Evolutionary conservation across 2,113 vertebrate species (phyloP).

Genomic region (Carassius carassius): DNA sequence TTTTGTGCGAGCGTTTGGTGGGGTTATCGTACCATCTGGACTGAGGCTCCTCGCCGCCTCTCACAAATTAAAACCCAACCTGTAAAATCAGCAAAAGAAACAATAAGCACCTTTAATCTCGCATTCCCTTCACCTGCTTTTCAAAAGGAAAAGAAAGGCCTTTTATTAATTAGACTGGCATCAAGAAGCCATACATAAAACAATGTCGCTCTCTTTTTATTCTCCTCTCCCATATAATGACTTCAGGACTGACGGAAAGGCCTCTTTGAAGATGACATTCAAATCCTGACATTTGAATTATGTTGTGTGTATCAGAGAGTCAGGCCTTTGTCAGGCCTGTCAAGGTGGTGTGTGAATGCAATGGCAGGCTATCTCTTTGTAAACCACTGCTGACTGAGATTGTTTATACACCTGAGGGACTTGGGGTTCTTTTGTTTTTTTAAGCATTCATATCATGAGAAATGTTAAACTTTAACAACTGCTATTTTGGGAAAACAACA

Average conservation of each 20-base stretch:
- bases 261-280: slow-evolving; percentile 99
- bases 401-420: slow-evolving; percentile 34
- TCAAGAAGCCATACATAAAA: slow-evolving; percentile 96
- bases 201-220: slow-evolving; percentile 87
- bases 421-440: slow-evolving; percentile 28
- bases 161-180: slow-evolving; percentile 99
- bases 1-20: slow-evolving; percentile 87
- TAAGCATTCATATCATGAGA: slow-evolving; percentile 23
- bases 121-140: slow-evolving; percentile 87
- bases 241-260: slow-evolving; percentile 91
- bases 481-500: slow-evolving; percentile 1
- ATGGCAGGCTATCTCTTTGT: slow-evolving; percentile 37
- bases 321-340: slow-evolving; percentile 77
- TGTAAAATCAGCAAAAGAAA: slow-evolving; percentile 96
- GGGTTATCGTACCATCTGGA: slow-evolving; percentile 95
- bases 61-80: slow-evolving; percentile 99
- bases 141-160: slow-evolving; percentile 84
- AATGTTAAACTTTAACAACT: neutral
- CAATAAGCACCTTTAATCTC: slow-evolving; percentile 98
- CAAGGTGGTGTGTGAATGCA: slow-evolving; percentile 30
- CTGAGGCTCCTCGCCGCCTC: slow-evolving; percentile 88
- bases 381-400: slow-evolving; percentile 30
- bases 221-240: slow-evolving; percentile 85
- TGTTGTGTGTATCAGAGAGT: slow-evolving; percentile 91
- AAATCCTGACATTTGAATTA: slow-evolving; percentile 99